phyloP scores from a whole-genome alignment of 2,797 vertebrate species.

The Danio jaintianensis region DNA sequence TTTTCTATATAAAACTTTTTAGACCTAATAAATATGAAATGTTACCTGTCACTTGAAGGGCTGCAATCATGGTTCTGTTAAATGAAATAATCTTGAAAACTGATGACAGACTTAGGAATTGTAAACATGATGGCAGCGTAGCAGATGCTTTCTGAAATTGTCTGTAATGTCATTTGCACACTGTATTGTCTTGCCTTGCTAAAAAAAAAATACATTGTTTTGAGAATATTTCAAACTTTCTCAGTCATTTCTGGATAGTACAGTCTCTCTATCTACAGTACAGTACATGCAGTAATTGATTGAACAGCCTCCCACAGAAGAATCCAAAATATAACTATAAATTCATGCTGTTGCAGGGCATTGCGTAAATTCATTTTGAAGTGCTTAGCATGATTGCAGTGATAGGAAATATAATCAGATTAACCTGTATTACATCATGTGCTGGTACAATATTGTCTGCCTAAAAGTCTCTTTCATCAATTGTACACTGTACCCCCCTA shows the following conservation, averaged over 20 bases:
- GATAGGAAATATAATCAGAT: background rate
- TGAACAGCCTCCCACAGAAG: background rate
- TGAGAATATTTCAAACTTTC: background rate
- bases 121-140: too few species aligned
- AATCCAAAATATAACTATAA: background rate
- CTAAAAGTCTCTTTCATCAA: background rate
- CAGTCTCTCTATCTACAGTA: background rate
- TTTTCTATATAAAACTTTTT: too few species aligned
- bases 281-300: background rate
- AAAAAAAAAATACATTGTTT: background rate
- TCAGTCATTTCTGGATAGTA: constrained; percentile 1
- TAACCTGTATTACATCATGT: background rate
- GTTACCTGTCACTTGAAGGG: too few species aligned
- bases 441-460: background rate
- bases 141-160: too few species aligned
- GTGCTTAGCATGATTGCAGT: background rate
- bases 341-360: background rate
- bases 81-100: too few species aligned
- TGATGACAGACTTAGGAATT: too few species aligned
- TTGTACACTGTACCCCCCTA: background rate
- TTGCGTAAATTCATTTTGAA: background rate
- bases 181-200: background rate
- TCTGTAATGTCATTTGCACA: too few species aligned
- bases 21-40: too few species aligned
- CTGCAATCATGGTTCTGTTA: too few species aligned